Evolutionary conservation across 1,140 invertebrate species (phyloP), one percentile per base, ranked within the genome.

Genomic region (Lysiphlebus fabarum): DNA sequence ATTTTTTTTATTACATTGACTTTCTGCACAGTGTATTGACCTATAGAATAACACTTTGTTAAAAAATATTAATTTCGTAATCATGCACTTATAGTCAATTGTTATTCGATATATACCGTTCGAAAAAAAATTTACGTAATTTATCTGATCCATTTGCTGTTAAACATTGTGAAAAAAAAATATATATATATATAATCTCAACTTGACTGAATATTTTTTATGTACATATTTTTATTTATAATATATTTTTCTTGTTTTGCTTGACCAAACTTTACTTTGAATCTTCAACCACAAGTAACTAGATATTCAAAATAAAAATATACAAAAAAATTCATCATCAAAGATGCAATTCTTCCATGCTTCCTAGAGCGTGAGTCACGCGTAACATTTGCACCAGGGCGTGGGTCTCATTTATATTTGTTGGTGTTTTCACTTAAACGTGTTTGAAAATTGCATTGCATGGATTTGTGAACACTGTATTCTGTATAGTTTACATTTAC

Each of bases 361-460:
- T 65, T 65, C 51, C 57, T 63, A 45, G 71, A 76, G 68, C 74
- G 74, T 76, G 74, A 72, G 74, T 72, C 74, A 57, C 65, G 67
- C 67, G 72, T 76, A 76, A 74, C 74, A 76, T 76, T 76, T 76
- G 67, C 65, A 62, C 62, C 67, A 70, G 59, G 70, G 72, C 72
- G 73, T 76, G 72, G 67, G 64, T 64, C 62, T 49, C 47, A 65
- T 58, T 33, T 58, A 37, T 64, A 37, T 64, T 50, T 63, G 50
- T 57, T 26, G 55, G 61, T 53, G 50, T 61, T 68, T 59, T 66
- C 58, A 57, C 55, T 63, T 33, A 45, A 26, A 45, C 41, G 44
- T 37, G 8, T 26, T 45, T 42, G 11, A 2, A 42, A 53, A n/a
- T 38, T 56, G 14, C 5, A 44, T 56, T 44, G 9, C 53, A 56